Evolutionary conservation across 1,140 invertebrate species (phyloP).

Genomic region (Leptinotarsa lineolata): DNA sequence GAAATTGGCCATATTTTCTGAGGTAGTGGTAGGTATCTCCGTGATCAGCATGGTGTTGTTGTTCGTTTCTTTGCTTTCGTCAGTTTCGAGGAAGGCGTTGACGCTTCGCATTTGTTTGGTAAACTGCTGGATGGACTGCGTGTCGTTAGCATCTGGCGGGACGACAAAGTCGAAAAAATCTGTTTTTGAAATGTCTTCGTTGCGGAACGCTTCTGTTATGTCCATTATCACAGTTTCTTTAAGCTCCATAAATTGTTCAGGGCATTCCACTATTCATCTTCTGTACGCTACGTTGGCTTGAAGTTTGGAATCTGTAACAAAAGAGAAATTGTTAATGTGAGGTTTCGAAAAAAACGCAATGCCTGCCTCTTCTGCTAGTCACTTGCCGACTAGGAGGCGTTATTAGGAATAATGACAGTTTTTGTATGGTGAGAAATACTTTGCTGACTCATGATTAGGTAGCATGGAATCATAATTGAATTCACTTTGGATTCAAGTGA

Average conservation of each 20-base stretch:
- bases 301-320: slow-evolving; percentile 30
- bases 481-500: neutral
- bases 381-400: neutral
- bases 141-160: slow-evolving; percentile 69
- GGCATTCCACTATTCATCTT: neutral
- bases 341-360: too few species aligned
- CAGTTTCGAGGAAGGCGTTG: slow-evolving; percentile 63
- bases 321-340: slow-evolving; percentile 2
- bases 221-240: slow-evolving; percentile 65
- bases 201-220: slow-evolving; percentile 76
- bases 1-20: slow-evolving; percentile 56
- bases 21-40: slow-evolving; percentile 52
- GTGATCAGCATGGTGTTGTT: slow-evolving; percentile 63
- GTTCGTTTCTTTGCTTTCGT: slow-evolving; percentile 69
- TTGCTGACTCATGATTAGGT: neutral
- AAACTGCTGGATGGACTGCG: slow-evolving; percentile 64
- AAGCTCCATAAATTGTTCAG: slow-evolving; percentile 41
- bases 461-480: slow-evolving; percentile 3
- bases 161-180: slow-evolving; percentile 87
- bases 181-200: slow-evolving; percentile 74
- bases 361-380: too few species aligned
- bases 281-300: neutral
- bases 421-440: neutral
- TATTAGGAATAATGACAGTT: neutral
- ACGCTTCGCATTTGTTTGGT: slow-evolving; percentile 67